phyloP scores from a whole-genome alignment of 2,113 vertebrate species.

The Anarhynchus alexandrinus region DNA sequence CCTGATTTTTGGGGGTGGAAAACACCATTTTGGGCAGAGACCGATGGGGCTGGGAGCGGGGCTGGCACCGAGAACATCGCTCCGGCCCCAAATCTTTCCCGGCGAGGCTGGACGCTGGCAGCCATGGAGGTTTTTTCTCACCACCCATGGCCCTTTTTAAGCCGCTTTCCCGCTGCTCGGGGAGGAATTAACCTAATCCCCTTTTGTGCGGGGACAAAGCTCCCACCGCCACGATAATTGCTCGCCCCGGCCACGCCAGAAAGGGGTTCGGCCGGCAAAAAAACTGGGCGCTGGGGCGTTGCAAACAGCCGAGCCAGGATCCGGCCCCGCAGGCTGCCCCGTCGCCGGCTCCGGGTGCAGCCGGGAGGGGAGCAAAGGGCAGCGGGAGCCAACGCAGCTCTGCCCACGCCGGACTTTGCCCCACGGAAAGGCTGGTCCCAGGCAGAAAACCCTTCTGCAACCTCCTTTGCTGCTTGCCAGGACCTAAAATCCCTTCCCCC shows the following conservation, averaged over 20 bases:
- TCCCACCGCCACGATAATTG: not conserved
- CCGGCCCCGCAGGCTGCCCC: not conserved
- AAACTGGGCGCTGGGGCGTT: not conserved
- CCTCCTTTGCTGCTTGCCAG: not conserved
- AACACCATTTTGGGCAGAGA: not conserved
- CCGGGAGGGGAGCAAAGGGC: constrained; percentile 16
- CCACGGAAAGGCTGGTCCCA: not conserved
- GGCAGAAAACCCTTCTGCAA: not conserved
- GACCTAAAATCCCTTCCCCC: not conserved
- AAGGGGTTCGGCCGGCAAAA: not conserved
- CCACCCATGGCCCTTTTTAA: not conserved
- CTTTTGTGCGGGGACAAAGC: not conserved
- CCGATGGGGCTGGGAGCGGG: fast-evolving
- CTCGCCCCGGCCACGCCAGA: not conserved
- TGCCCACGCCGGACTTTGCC: constrained; percentile 13
- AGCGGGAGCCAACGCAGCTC: not conserved
- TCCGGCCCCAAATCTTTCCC: not conserved
- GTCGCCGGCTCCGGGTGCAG: not conserved
- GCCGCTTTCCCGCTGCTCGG: not conserved
- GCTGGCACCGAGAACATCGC: not conserved
- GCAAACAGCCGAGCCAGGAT: not conserved
- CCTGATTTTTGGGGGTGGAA: not conserved
- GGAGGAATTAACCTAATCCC: constrained; percentile 46
- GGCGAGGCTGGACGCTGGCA: fast-evolving
- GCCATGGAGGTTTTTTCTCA: fast-evolving